Percentiles rank a stretch among this genome's conserved stretches.
phyloP scores from a whole-genome alignment of 2,888 invertebrate genomes.

The Eupithecia subumbrata region DNA sequence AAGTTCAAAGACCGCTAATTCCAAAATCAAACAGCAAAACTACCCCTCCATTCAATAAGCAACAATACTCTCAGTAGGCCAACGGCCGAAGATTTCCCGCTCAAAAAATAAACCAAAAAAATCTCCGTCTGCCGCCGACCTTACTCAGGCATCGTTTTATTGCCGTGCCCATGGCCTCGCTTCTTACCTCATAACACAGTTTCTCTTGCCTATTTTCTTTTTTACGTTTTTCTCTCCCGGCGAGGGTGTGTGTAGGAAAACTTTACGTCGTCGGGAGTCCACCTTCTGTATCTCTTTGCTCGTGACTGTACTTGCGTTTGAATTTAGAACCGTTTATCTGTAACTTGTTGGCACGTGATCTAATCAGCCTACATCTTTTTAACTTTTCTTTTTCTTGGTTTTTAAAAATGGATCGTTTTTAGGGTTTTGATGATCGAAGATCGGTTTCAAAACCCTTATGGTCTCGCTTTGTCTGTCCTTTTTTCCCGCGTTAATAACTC shows the following conservation, averaged over 20 bases:
- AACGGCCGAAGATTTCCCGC: slow-evolving; percentile 48
- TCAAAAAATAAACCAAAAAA: slow-evolving; percentile 64
- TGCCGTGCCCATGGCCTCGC: slow-evolving; percentile 78
- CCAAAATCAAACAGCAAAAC: slow-evolving; percentile 34
- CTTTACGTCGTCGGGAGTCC: slow-evolving; percentile 35
- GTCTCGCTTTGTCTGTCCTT: too few species aligned
- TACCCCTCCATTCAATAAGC: slow-evolving; percentile 35
- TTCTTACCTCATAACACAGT: slow-evolving; percentile 83
- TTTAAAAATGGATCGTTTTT: background rate
- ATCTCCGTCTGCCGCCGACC: slow-evolving; percentile 68
- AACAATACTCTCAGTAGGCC: slow-evolving; percentile 36
- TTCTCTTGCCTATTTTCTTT: slow-evolving; percentile 64
- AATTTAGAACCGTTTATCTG: slow-evolving; percentile 47
- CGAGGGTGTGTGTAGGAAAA: slow-evolving; percentile 66
- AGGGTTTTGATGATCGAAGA: too few species aligned
- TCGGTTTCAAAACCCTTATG: too few species aligned
- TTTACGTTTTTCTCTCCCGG: slow-evolving; percentile 57
- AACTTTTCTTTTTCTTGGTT: slow-evolving; percentile 5
- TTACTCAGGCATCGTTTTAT: slow-evolving; percentile 80
- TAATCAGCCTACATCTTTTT: slow-evolving; percentile 14
- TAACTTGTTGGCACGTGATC: slow-evolving; percentile 27
- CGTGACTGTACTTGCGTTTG: slow-evolving; percentile 49
- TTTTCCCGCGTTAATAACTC: too few species aligned
- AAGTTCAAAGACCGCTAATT: slow-evolving; percentile 33
- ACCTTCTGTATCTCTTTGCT: slow-evolving; percentile 29